phyloP scores from a whole-genome alignment of 2,113 vertebrate genomes.

The Dicerorhinus sumatrensis region DNA sequence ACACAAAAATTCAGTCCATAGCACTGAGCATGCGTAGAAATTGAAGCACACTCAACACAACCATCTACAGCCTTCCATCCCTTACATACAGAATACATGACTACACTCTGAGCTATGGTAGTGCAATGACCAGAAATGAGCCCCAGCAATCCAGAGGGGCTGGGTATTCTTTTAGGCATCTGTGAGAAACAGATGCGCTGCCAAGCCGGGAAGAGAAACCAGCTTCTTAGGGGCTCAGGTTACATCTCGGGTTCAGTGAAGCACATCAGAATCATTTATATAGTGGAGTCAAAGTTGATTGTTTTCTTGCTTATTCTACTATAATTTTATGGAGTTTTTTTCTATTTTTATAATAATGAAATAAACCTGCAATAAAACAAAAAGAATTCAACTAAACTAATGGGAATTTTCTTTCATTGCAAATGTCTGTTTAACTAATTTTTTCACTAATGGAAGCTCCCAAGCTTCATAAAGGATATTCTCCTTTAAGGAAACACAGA shows the following conservation, averaged over 20 bases:
- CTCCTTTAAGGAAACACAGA: constrained; percentile 64
- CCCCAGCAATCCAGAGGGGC: neutral
- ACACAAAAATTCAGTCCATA: neutral
- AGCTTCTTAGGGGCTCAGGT: neutral
- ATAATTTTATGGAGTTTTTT: neutral
- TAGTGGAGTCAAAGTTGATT: neutral
- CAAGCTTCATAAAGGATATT: constrained; percentile 55
- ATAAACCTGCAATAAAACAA: neutral
- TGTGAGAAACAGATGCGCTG: constrained; percentile 39
- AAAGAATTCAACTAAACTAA: neutral
- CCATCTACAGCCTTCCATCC: neutral
- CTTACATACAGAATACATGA: neutral
- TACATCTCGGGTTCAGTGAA: constrained; percentile 9
- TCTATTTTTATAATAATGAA: constrained; percentile 45
- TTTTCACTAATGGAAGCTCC: neutral
- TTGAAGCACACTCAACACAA: neutral
- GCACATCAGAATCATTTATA: neutral
- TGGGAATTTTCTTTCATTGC: constrained; percentile 20
- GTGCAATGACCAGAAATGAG: neutral
- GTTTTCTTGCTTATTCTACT: constrained; percentile 28
- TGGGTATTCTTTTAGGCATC: neutral
- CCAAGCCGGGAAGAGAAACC: neutral
- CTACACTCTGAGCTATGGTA: neutral
- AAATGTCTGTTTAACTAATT: constrained; percentile 52
- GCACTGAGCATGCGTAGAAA: neutral